These are phyloP conservation scores for Butorides virescens DNA, from an alignment of 2,113 vertebrate genomes.

Conservation along the genomic window DNA sequence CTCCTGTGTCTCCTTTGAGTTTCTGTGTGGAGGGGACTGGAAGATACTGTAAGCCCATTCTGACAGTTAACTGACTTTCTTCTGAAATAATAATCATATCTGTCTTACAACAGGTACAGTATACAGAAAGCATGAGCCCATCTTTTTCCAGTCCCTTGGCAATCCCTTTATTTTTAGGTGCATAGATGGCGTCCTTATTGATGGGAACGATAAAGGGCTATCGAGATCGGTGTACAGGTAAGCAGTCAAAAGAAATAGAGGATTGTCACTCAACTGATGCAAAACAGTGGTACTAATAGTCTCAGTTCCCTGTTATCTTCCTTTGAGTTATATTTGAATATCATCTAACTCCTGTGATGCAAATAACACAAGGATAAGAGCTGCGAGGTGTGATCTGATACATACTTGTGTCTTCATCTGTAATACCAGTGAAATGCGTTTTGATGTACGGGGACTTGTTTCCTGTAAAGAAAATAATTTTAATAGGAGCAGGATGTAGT, in stretches of 20 bases:
- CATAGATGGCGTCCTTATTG: conserved; percentile 88
- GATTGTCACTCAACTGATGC: neutral
- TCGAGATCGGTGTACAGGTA: conserved; percentile 89
- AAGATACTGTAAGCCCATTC: neutral
- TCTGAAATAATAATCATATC: conserved; percentile 13
- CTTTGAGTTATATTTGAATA: neutral
- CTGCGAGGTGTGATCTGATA: neutral
- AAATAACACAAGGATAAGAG: neutral
- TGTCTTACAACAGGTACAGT: conserved; percentile 80
- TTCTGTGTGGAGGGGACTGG: neutral
- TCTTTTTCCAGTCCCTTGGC: conserved; percentile 93
- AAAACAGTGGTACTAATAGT: neutral
- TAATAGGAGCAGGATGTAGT: neutral
- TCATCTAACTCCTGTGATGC: rapidly evolving
- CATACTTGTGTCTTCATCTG: neutral
- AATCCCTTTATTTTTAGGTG: conserved; percentile 95
- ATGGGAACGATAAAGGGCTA: conserved; percentile 92
- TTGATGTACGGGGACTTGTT: neutral
- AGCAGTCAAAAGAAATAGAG: neutral
- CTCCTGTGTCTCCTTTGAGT: neutral
- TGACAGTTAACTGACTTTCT: neutral
- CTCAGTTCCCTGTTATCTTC: neutral
- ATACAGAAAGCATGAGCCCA: conserved; percentile 88
- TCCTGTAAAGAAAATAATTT: neutral
- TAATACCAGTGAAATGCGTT: rapidly evolving